Base-by-base conservation (phyloP, 2,113 vertebrate species). In the Crypturellus undulatus region DNA sequence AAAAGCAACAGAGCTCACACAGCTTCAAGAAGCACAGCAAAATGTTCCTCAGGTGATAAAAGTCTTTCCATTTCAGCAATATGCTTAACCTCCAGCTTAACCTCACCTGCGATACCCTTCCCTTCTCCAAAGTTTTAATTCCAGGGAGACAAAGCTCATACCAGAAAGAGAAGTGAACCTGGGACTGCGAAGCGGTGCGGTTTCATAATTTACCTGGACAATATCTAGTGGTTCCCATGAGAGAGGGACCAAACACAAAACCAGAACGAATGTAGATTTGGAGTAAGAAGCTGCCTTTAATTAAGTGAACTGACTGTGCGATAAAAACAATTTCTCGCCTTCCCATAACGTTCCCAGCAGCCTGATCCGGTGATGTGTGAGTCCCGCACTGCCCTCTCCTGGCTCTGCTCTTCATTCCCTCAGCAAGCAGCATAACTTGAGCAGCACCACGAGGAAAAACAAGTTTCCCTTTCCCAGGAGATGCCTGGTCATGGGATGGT, bases 311-410 rank as follows among this genome's bases (percentile, higher is more conserved):
- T 32, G 76, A 58, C 80, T 52, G 6, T 32, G 11, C 0, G 16
- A 82, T 34, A 51, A 82, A 24, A 58, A 20, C 21, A 51, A n/a
- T 80, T 84, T 60, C 5, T 67, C 8, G n/a, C 26, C 12, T 7
- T 84, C 67, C 26, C 30, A 16, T 30, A 43, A 3, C 0, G 0
- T 30, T 49, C 30, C 43, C 58, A 38, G 56, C 47, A 42, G n/a
- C 3, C 15, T 60, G 28, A 78, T 52, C 36, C 30, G 63, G 38
- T 6, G 56, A 21, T 80, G 24, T n/a, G 26, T 28, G 88, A 52
- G 58, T 72, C 19, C 79, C 79, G 65, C 77, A 93, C 69, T 96
- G 90, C 88, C 90, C 93, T 95, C 94, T 92, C 45, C 83, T 76
- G 94, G 85, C 5, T 2, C 52, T 81, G 51, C 62, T 63, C 21